phyloP scores from a whole-genome alignment of 2,797 vertebrate genomes.

The Megalops cyprinoides region DNA sequence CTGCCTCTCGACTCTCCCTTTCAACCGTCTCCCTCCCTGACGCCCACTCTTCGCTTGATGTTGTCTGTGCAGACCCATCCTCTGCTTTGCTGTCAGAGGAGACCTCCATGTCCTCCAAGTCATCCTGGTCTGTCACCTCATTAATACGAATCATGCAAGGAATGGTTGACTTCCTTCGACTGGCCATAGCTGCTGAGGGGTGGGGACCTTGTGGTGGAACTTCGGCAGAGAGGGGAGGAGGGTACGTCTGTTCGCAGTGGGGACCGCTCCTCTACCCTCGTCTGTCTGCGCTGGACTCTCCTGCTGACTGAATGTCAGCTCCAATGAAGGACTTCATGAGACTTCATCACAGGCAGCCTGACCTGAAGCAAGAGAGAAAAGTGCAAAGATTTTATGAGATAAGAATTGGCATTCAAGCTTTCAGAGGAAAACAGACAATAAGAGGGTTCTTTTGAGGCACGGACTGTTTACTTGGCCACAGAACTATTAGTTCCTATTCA shows the following conservation, averaged over 20 bases:
- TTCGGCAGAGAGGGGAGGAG: constrained; percentile 44
- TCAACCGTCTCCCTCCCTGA: constrained; percentile 61
- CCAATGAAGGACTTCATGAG: constrained; percentile 68
- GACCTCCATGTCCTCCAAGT: constrained; percentile 57
- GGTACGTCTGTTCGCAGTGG: constrained; percentile 46
- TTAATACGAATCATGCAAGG: constrained; percentile 88
- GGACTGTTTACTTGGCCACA: too few relatives aligned
- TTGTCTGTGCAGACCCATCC: constrained; percentile 45
- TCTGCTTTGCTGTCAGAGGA: constrained; percentile 63
- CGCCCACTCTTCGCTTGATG: constrained; percentile 62
- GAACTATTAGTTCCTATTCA: too few relatives aligned
- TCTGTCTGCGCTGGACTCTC: constrained; percentile 66
- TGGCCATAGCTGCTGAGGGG: constrained; percentile 78
- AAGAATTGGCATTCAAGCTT: neutral
- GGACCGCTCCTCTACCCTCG: constrained; percentile 31
- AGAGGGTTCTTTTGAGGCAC: neutral
- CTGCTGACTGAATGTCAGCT: constrained; percentile 74
- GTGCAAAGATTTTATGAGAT: constrained; percentile 32
- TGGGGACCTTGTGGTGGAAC: neutral
- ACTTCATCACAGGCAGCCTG: constrained; percentile 69
- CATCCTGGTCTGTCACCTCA: constrained; percentile 70
- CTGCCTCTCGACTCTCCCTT: constrained; percentile 69
- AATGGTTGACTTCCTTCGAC: constrained; percentile 89
- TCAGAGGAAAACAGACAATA: neutral
- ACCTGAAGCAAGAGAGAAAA: constrained; percentile 49